A percentile compares a stretch with the other conserved stretches of the same genome.
Conservation (phyloP, 2,113 vertebrate species). For the Carollia perspicillata region DNA sequence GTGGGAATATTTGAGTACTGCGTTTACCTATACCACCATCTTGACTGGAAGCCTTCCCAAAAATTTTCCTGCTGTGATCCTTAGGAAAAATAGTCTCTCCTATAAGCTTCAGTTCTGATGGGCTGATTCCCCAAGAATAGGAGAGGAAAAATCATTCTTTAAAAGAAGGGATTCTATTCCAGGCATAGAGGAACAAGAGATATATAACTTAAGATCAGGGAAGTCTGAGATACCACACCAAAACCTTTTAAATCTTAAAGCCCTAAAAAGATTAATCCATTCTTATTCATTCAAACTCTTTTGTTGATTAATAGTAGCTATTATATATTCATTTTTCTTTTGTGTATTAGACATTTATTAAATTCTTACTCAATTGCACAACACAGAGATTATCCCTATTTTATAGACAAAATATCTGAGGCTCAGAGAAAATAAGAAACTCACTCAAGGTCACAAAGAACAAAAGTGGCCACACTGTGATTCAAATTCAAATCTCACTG, state of each 20-base stretch:
- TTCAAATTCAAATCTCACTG: neutral
- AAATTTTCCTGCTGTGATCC: neutral
- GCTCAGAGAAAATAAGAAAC: neutral
- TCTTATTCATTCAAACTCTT: neutral
- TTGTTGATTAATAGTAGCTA: neutral
- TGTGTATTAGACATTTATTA: neutral
- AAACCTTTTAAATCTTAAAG: neutral
- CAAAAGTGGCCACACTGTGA: neutral
- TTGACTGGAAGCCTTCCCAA: neutral
- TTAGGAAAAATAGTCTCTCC: neutral
- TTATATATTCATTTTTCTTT: neutral
- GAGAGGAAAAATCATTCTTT: neutral
- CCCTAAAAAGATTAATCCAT: neutral
- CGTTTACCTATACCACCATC: neutral
- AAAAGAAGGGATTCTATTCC: neutral
- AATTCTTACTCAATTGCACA: neutral
- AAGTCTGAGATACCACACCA: neutral
- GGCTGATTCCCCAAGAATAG: neutral
- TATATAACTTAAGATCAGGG: neutral
- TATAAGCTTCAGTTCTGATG: neutral
- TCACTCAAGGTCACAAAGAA: neutral
- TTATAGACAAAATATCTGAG: neutral
- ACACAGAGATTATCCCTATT: neutral
- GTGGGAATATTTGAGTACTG: neutral
- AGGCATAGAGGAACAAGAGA: neutral